These are phyloP conservation scores for Narcine bancroftii DNA, from an alignment of 2,113 vertebrate genomes.

Conservation along the genomic window DNA sequence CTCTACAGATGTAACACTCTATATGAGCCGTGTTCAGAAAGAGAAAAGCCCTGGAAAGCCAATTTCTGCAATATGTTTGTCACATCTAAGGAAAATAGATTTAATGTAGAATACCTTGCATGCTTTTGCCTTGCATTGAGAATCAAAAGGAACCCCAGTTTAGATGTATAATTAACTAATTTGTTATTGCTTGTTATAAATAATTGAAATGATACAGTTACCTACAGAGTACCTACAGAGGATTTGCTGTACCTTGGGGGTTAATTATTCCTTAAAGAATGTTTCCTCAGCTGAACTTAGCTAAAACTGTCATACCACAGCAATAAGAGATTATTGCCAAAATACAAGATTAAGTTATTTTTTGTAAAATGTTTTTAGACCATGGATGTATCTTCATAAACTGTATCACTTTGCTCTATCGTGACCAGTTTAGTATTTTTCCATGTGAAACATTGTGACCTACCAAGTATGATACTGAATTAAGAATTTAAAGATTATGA, in stretches of 20 bases:
- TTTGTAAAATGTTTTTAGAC: not conserved
- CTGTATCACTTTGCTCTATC: not conserved
- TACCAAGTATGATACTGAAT: too few relatives aligned
- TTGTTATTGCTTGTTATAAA: not conserved
- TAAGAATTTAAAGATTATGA: too few relatives aligned
- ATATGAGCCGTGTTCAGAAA: not conserved
- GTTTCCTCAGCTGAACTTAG: not conserved
- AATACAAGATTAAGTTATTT: not conserved
- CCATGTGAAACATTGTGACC: not conserved
- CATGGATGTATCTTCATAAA: not conserved
- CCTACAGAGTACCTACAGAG: not conserved
- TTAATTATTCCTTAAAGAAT: not conserved
- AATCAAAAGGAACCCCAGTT: not conserved
- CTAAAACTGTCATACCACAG: not conserved
- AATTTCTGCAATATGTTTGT: not conserved
- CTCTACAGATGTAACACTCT: not conserved
- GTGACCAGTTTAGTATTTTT: not conserved
- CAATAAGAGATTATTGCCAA: not conserved
- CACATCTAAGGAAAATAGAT: not conserved
- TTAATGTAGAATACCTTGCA: not conserved
- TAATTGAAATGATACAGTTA: not conserved
- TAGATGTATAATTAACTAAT: not conserved
- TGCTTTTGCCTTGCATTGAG: not conserved
- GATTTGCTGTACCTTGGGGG: not conserved
- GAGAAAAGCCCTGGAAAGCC: not conserved